These are phyloP conservation scores for Ormyrus thymus DNA, from an alignment of 2,888 invertebrate species.

Conservation along the genomic window DNA sequence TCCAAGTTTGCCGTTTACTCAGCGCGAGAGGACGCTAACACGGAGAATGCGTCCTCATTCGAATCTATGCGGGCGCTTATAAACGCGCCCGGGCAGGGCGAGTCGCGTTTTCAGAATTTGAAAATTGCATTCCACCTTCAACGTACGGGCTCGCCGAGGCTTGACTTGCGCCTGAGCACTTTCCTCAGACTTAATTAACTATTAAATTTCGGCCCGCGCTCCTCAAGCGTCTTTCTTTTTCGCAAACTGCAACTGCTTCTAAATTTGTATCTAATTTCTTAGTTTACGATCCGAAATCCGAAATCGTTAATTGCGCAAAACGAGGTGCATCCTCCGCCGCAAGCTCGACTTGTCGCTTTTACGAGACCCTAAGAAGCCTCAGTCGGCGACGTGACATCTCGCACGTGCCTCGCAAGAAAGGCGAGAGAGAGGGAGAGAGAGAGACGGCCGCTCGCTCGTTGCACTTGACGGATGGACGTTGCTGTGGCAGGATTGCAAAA, in stretches of 20 bases:
- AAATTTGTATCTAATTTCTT: no score
- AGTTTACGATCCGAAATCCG: no score
- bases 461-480: constrained; percentile 50
- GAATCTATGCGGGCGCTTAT: constrained; percentile 67
- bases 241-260: no score
- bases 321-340: no score
- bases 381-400: not conserved
- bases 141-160: constrained; percentile 5
- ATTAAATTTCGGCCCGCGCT: constrained; percentile 29
- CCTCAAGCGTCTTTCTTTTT: not conserved
- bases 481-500: constrained; percentile 63
- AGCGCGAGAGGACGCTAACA: constrained; percentile 60
- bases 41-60: constrained; percentile 68
- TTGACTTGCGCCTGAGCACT: constrained; percentile 18
- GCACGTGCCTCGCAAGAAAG: not conserved
- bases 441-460: not conserved
- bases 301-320: no score
- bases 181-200: constrained; percentile 49
- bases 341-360: no score
- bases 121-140: constrained; percentile 70
- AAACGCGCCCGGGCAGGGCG: constrained; percentile 46
- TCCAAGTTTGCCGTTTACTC: constrained; percentile 61
- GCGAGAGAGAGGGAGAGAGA: not conserved
- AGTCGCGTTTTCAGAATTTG: constrained; percentile 65
- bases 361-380: no score